Conservation (phyloP, 2,113 vertebrate species). For the Tympanuchus pallidicinctus region DNA sequence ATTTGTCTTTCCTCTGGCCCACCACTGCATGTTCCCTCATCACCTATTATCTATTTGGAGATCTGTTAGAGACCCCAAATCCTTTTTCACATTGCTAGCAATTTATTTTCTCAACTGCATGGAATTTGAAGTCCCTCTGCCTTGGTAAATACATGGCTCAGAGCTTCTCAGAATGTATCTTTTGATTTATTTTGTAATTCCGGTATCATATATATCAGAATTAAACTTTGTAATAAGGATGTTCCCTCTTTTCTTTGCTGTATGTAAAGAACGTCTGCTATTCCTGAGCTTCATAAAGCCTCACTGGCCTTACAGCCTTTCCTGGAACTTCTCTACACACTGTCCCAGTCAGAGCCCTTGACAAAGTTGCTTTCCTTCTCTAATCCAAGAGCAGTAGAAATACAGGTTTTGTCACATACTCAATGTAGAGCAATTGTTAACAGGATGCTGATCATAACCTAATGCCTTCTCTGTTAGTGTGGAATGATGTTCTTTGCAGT, state of each 20-base stretch:
- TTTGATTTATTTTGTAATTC: slow-evolving; percentile 28
- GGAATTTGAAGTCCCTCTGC: background rate
- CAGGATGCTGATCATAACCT: background rate
- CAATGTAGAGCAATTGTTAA: background rate
- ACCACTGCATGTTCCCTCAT: background rate
- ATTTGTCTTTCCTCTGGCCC: background rate
- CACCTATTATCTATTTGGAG: background rate
- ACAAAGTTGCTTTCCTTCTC: background rate
- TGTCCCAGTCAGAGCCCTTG: background rate
- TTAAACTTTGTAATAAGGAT: slow-evolving; percentile 16
- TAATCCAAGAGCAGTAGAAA: background rate
- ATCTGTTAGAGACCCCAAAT: background rate
- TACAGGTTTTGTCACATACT: background rate
- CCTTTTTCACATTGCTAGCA: background rate
- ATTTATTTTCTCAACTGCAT: background rate
- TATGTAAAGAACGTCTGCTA: background rate
- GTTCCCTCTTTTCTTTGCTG: slow-evolving; percentile 3
- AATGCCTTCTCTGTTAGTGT: background rate
- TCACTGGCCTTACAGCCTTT: background rate
- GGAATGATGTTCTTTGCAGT: background rate
- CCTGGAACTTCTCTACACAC: background rate
- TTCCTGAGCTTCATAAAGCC: background rate
- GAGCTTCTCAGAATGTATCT: background rate
- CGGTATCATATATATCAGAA: background rate
- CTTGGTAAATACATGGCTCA: background rate